Base-by-base conservation (phyloP, 2,888 invertebrate genomes). In the Nomada hirtipes region DNA sequence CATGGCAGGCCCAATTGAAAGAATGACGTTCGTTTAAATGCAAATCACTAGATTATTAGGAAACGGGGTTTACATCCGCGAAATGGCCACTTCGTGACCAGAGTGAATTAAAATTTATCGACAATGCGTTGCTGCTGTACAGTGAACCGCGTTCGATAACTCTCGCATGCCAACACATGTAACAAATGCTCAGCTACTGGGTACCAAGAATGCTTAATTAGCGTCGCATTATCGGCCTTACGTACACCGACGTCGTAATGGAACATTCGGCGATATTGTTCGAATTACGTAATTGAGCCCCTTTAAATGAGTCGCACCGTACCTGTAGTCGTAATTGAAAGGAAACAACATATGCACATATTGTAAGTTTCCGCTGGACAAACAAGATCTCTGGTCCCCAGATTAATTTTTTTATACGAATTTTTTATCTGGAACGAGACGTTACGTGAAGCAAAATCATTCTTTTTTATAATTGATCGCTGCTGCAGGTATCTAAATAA, bases 171-270 rank as follows among this genome's bases (percentile, higher is more conserved):
- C 75, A 81, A 47, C 53, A 61, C n/a, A n/a, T 20, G 26, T 73
- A 81, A 73, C 53, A 50, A 81, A 67, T 26, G 69, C 44, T 79
- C 47, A 26, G 70, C 36, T 60, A 29, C 23, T 20, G 57, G 57
- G 63, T 44, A 76, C 26, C 69, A 76, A 76, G 71, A 79, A 75
- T 79, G 71, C 53, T 47, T 64, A 76, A 80, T 86, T 80, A 73
- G 86, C 68, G 60, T 57, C n/a, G 50, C 60, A 76, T 69, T 79
- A 86, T 79, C 60, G 63, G 67, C 36, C 47, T 76, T 55, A 60
- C 55, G 29, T 29, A n/a, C 20, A 52, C 67, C 61, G 47, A 2
- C 68, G 29, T n/a, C 50, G 60, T 69, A 79, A 86, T 73, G 42
- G 47, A 36, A 29, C 44, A 36, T 77, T 75, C 20, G 67, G 26